Percentiles rank a stretch among this genome's conserved stretches.
phyloP scores from a whole-genome alignment of 2,888 invertebrate genomes.

The Trissoscelio sp. region DNA sequence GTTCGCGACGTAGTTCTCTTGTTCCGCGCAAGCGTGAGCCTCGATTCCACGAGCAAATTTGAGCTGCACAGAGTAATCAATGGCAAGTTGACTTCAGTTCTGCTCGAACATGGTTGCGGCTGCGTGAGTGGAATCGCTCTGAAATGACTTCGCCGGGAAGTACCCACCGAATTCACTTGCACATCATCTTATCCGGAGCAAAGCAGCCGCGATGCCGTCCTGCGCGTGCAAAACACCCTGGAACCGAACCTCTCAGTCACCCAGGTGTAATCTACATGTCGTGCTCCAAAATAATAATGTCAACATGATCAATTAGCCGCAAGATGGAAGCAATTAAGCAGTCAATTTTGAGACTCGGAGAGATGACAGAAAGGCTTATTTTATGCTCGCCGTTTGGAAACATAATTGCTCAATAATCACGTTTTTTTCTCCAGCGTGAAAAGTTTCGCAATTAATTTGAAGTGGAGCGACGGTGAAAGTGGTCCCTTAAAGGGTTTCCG shows the following conservation, averaged over 20 bases:
- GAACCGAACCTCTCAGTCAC: neutral
- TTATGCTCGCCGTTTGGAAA: neutral
- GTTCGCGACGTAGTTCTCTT: slow-evolving; percentile 9
- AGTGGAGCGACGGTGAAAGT: slow-evolving; percentile 25
- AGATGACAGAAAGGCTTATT: neutral
- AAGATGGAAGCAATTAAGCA: slow-evolving; percentile 6
- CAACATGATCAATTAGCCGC: neutral
- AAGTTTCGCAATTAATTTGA: slow-evolving; percentile 34
- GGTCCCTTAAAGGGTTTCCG: slow-evolving; percentile 34
- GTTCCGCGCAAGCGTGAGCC: slow-evolving; percentile 68
- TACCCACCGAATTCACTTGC: neutral
- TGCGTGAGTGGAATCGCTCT: neutral
- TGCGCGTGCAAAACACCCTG: neutral
- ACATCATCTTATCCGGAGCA: neutral
- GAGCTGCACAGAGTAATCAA: slow-evolving; percentile 72
- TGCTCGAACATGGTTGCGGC: slow-evolving; percentile 51
- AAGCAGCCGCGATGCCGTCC: neutral
- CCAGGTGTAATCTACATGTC: neutral
- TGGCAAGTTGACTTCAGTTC: slow-evolving; percentile 68
- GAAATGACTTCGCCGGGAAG: slow-evolving; percentile 37
- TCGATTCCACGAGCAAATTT: slow-evolving; percentile 46
- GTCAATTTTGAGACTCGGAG: neutral
- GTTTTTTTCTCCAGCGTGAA: slow-evolving; percentile 8
- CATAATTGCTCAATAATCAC: slow-evolving; percentile 42
- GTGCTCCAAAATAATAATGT: neutral